These are phyloP conservation scores for Pipistrellus pipistrellus DNA, from an alignment of 2,797 vertebrate species.

Conservation along the genomic window DNA sequence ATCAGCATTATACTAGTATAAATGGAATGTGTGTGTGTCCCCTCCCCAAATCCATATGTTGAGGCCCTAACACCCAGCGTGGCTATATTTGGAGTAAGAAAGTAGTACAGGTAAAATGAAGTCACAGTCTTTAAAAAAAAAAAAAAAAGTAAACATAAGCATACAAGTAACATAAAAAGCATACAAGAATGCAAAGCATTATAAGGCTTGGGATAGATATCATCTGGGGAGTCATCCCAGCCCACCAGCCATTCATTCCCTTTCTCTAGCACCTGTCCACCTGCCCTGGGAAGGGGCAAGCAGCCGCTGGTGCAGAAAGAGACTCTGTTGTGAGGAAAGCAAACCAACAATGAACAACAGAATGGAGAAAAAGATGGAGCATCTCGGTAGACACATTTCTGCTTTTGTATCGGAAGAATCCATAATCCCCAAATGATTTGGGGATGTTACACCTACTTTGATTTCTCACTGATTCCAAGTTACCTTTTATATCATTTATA, in stretches of 20 bases:
- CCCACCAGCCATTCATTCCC: background rate
- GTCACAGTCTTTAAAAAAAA: background rate
- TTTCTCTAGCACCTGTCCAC: background rate
- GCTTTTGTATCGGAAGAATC: background rate
- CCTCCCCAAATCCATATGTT: background rate
- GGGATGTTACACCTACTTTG: background rate
- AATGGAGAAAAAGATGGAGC: background rate
- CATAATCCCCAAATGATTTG: background rate
- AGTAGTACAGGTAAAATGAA: background rate
- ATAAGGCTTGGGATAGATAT: background rate
- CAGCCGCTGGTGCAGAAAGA: background rate
- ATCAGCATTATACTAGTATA: background rate
- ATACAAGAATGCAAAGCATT: background rate
- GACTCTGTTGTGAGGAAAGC: background rate
- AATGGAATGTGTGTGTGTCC: background rate
- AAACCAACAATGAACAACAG: background rate
- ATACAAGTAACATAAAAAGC: background rate
- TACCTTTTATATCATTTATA: background rate
- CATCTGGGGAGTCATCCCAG: background rate
- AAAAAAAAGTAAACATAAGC: background rate
- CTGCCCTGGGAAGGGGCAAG: background rate
- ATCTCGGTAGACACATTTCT: background rate
- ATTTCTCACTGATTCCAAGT: constrained; percentile 15
- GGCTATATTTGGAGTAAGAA: background rate
- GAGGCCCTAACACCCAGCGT: background rate